Evolutionary conservation across 2,888 invertebrate species (phyloP), one percentile per base, ranked within the genome.

Genomic region (Tenthredo scrophulariae): DNA sequence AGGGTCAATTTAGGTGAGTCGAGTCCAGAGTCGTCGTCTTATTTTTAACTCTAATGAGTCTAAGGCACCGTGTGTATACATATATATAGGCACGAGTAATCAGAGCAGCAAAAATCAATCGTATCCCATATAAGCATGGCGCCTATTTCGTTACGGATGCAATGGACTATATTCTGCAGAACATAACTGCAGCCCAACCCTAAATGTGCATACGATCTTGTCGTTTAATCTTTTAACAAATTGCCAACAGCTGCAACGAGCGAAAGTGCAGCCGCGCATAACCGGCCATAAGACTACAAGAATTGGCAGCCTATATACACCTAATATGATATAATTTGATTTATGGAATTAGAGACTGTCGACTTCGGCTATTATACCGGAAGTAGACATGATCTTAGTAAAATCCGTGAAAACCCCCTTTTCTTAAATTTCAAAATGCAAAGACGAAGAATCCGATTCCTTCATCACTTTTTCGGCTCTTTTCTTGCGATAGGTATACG

Each of bases 1-100:
- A 89, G 90, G 84, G 89, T 91, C 85, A 91, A 91, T 89, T 91
- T 91, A 84, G 92, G 92, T 92, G 84, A 91, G 90, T 90, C 1
- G 9, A 67, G 22, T 67, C 5, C 15, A 13, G 67, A 67, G 10
- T 67, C 26, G 67, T 15, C 5, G 13, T 29, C 5, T 29, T 33
- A 67, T 15, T 67, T 67, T 67, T n/a, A n/a, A n/a, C n/a, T n/a
- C n/a, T n/a, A n/a, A n/a, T n/a, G 2, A 5, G 15, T 37, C 15
- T 37, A 10, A 43, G 40, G 40, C 18, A 50, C 50, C 1, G 46
- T 18, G 18, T 50, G 5, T 50, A 18, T 5, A 4, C 1, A 15
- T 18, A 18, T 50, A 5, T 50, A 18, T 5, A 4, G 50, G 3
- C 5, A n/a, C 6, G n/a, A 54, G 1, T 15, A 46, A 54, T 2